A percentile compares a stretch with the other conserved stretches of the same genome.
Evolutionary conservation across 2,113 vertebrate species (phyloP).

Genomic region (Phyllostomus discolor): DNA sequence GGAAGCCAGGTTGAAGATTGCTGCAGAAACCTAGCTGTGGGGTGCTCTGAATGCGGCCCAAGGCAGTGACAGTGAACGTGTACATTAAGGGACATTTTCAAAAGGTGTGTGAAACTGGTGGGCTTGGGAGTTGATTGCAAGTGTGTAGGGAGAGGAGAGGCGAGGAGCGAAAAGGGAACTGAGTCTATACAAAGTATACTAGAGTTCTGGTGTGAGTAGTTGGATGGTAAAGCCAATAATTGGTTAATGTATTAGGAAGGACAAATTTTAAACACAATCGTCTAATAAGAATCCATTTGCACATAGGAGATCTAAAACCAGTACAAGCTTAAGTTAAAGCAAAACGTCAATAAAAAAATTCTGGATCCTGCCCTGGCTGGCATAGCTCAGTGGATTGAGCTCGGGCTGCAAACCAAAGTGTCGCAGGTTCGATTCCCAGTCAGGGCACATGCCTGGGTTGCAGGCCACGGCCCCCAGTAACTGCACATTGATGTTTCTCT

Average conservation of each 20-base stretch:
- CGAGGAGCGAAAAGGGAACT: background rate
- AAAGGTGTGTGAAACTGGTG: background rate
- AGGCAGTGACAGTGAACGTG: background rate
- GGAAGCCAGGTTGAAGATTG: background rate
- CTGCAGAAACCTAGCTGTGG: background rate
- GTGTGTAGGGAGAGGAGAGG: background rate
- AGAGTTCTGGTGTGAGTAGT: background rate
- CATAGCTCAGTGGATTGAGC: too few relatives aligned
- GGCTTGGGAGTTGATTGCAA: background rate
- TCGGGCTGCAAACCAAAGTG: too few relatives aligned
- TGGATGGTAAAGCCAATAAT: background rate
- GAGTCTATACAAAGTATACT: background rate
- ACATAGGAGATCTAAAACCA: background rate
- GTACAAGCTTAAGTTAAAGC: conserved; percentile 24
- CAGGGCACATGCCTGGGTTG: too few relatives aligned
- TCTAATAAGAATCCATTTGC: conserved; percentile 1
- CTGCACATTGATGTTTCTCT: too few relatives aligned
- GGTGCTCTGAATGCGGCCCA: background rate
- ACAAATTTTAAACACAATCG: background rate
- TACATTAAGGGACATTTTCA: background rate
- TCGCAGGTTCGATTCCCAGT: too few relatives aligned
- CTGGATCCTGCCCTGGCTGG: background rate
- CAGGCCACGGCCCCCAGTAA: too few relatives aligned
- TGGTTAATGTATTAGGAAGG: background rate
- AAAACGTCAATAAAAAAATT: background rate